phyloP scores from a whole-genome alignment of 1,140 invertebrate species.

The Pantala flavescens region DNA sequence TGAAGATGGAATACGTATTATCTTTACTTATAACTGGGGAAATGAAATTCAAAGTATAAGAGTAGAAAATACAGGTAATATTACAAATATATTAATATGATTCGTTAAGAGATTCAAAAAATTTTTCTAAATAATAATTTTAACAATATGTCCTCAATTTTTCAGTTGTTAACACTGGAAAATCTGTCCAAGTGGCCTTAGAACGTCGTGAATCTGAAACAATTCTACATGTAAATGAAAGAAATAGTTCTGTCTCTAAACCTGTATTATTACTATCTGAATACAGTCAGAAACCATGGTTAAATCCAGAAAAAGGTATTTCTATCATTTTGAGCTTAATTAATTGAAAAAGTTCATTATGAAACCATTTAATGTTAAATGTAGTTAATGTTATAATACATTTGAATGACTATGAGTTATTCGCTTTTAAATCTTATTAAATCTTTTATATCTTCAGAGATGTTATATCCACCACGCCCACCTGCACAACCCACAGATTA shows the following conservation, averaged over 20 bases:
- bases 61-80: constrained; percentile 50
- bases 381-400: no score
- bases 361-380: no score
- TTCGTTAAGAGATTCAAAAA: no score
- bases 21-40: constrained; percentile 73
- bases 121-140: no score
- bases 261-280: constrained; percentile 57
- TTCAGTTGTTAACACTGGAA: constrained; percentile 58
- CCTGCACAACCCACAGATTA: constrained; percentile 72
- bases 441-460: constrained; percentile 55
- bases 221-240: constrained; percentile 72
- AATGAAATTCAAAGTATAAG: constrained; percentile 69
- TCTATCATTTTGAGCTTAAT: no score
- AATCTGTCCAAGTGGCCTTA: constrained; percentile 76
- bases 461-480: constrained; percentile 70
- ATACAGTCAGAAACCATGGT: constrained; percentile 73
- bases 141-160: constrained; percentile 15
- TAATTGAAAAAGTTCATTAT: no score
- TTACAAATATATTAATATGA: constrained; percentile 14
- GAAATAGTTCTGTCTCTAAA: constrained; percentile 56
- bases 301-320: constrained; percentile 64
- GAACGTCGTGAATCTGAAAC: constrained; percentile 59
- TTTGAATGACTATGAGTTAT: no score
- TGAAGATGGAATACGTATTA: constrained; percentile 57
- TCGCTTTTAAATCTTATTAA: no score